Evolutionary conservation across 2,888 invertebrate species (phyloP).

Genomic region (Uloborus plumipes): DNA sequence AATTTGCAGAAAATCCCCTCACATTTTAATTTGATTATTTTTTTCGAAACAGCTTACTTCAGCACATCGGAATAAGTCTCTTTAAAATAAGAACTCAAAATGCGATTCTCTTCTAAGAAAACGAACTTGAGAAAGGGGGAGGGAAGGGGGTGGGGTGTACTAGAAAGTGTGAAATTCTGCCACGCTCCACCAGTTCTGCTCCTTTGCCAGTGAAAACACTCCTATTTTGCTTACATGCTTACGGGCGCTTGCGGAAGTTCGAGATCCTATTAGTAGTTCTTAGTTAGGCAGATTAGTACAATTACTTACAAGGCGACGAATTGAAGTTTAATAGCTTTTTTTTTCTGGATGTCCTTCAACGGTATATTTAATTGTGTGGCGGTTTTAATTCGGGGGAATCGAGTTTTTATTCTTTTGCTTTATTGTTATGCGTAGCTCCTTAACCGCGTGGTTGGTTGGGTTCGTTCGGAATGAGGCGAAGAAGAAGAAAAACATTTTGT

Average conservation of each 20-base stretch:
- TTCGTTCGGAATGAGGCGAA: constrained; percentile 25
- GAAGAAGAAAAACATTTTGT: constrained; percentile 46
- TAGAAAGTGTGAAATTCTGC: constrained; percentile 54
- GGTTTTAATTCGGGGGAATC: constrained; percentile 46
- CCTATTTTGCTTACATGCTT: constrained; percentile 35
- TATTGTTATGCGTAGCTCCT: neutral
- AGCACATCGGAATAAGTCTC: constrained; percentile 47
- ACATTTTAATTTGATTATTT: neutral
- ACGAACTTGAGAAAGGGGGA: constrained; percentile 49
- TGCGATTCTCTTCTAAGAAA: constrained; percentile 58
- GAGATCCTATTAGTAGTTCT: constrained; percentile 38
- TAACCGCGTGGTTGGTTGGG: neutral
- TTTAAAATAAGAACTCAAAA: constrained; percentile 61
- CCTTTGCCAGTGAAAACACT: constrained; percentile 42
- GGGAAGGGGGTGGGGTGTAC: constrained; percentile 9
- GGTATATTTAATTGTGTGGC: constrained; percentile 22
- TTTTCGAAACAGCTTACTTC: constrained; percentile 28
- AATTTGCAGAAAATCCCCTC: too few relatives aligned
- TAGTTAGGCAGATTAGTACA: constrained; percentile 60
- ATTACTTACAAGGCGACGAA: constrained; percentile 40
- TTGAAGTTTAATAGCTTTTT: constrained; percentile 4
- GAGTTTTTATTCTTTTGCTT: constrained; percentile 1
- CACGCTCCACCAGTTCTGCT: constrained; percentile 50
- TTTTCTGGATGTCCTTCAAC: constrained; percentile 11
- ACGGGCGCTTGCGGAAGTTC: constrained; percentile 45